Evolutionary conservation across 2,888 invertebrate species (phyloP).

Genomic region (Acheta domesticus): DNA sequence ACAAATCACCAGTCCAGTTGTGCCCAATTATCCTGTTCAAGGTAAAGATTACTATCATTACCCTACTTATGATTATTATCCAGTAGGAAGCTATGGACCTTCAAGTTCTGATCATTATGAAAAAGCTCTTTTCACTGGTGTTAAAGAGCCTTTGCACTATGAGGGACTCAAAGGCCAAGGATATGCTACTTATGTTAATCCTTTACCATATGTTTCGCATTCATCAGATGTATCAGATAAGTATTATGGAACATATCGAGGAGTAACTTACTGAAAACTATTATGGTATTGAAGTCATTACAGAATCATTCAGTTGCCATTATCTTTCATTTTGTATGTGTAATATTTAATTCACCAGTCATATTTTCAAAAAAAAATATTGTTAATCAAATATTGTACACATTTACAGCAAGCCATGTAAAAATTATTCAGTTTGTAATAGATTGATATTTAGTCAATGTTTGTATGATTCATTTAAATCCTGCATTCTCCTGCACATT

Average conservation of each 20-base stretch:
- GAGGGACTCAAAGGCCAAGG: not conserved
- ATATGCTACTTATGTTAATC: not conserved
- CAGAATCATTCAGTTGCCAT: no score
- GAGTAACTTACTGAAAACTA: not conserved
- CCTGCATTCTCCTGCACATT: no score
- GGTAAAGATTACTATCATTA: not conserved
- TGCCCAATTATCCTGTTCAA: not conserved
- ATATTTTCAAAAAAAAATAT: no score
- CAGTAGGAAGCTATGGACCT: not conserved
- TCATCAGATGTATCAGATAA: not conserved
- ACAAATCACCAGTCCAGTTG: not conserved
- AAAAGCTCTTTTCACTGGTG: not conserved
- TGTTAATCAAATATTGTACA: no score
- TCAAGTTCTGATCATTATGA: slow-evolving; percentile 6
- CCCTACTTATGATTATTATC: not conserved
- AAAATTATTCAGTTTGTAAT: no score
- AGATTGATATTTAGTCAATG: no score
- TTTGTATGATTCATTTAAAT: no score
- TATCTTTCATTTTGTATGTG: no score
- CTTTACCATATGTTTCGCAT: not conserved
- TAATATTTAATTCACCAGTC: no score
- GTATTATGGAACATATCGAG: not conserved
- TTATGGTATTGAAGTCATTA: no score
- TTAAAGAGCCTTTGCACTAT: not conserved
- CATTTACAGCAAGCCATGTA: no score